phyloP scores from a whole-genome alignment of 2,113 vertebrate species.

The Ictalurus punctatus region DNA sequence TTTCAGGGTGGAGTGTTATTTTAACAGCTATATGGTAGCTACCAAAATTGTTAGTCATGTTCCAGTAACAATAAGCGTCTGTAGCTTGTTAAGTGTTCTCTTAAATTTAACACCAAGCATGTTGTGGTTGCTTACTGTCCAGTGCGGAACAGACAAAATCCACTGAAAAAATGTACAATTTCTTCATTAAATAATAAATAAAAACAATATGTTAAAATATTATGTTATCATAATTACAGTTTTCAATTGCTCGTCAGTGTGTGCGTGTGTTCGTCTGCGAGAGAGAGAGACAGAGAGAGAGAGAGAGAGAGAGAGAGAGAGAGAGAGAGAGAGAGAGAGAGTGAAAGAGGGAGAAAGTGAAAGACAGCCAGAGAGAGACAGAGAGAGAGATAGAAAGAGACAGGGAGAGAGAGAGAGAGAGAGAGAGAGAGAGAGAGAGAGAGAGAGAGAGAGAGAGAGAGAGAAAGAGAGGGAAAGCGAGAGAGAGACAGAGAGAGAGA shows the following conservation, averaged over 20 bases:
- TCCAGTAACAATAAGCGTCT: background rate
- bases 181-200: background rate
- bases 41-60: background rate
- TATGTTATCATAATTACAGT: background rate
- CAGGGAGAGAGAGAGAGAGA: background rate
- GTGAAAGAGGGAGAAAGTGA: background rate
- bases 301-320: too few relatives aligned
- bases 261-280: background rate
- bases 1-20: background rate
- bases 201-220: background rate
- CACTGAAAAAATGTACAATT: background rate
- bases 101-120: background rate
- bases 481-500: too few relatives aligned
- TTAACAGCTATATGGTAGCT: background rate
- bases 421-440: background rate
- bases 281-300: fast-evolving
- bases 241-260: background rate
- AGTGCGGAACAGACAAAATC: background rate
- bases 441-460: background rate
- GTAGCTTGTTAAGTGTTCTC: background rate
- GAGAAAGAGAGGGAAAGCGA: background rate
- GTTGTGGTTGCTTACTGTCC: background rate
- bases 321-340: background rate
- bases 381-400: background rate
- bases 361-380: background rate